Base-by-base conservation (phyloP, 2,113 vertebrate genomes). In the Xiphophorus hellerii region DNA sequence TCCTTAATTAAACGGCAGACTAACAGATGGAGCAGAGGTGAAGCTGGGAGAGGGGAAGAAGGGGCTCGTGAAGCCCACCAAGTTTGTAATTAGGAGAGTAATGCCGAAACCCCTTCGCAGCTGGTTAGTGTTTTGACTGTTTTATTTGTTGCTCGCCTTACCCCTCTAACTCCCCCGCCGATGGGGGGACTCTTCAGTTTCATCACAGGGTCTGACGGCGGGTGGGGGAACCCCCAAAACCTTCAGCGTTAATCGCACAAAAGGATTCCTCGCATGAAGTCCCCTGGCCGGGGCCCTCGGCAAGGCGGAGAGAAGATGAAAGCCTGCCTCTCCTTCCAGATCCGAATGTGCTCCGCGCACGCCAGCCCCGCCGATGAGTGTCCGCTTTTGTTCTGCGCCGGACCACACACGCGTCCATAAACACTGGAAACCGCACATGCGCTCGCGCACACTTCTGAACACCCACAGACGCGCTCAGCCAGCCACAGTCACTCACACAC, bases 41-140 rank as follows among this genome's bases (percentile, higher is more conserved):
- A 88, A 62, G 78, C 76, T 20, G 62, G 80, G 84, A 77, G 9
- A 74, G 81, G 77, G 25, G 54, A 28, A 51, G 62, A 27, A 61
- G 73, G 30, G 71, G 37, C 51, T 77, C 20, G 83, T 80, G 76
- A 85, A 72, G 72, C 85, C 88, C 54, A 73, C 81, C 75, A 84
- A 87, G 83, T 92, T 93, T 90, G 91, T 94, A 93, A 94, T 93
- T 93, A 92, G 89, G 84, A 73, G 70, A 86, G 80, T 84, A 83
- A 89, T 74, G 67, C 74, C 87, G 85, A 77, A 86, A 37, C 35
- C 64, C 66, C 81, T 82, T 87, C 88, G 77, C 91, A 92, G 91
- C 87, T 92, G 90, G 86, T 85, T 83, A 66, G 79, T 81, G 88
- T 87, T 90, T 86, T 81, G 77, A 66, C 85, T 77, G 84, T 85